Base-by-base conservation (phyloP, 2,888 invertebrate genomes). In the Tiliacea citrago region DNA sequence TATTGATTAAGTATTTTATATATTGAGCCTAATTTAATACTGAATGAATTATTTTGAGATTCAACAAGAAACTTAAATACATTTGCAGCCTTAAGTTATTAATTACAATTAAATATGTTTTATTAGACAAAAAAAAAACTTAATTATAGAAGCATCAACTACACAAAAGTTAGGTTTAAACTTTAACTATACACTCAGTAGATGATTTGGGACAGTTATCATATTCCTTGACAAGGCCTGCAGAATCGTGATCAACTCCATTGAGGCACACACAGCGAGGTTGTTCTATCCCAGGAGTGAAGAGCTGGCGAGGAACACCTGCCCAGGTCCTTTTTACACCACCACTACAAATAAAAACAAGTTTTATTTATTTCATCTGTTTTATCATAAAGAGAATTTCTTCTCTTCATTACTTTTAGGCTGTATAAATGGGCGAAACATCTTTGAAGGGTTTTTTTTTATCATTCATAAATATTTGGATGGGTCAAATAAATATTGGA, bases 261-360 rank as follows among this genome's bases (percentile, higher is more conserved):
- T 97, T 95, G 0, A 99, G 97, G 93, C 99, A 99, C 9, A 98
- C 99, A 96, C 99, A 99, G 67, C 98, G 97, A 79, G 97, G 97
- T 24, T 97, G 94, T 61, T 97, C 95, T 8, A 97, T 96, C 0
- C 98, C 98, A 24, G 98, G 97, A 79, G 97, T 97, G 91, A 97
- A 98, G 12, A 98, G 97, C 93, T 98, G 97, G 80, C 99, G 97
- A 0, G 99, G 99, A 62, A 99, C 98, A 29, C 99, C 99, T 24
- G 97, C 95, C 99, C 99, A 99, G 79, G 97, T 96, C 87, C 99
- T 97, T 69, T 97, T 95, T 68, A 99, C 97, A 39, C 99, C 99
- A 71, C 99, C 99, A 96, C 99, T 99, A 93, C 1, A 85, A 97
- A 95, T 86, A n/a, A 42, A 70, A 63, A 42, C 16, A 53, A 13